These are phyloP conservation scores for Alligator sinensis DNA, from an alignment of 2,113 vertebrate genomes.

Conservation along the genomic window DNA sequence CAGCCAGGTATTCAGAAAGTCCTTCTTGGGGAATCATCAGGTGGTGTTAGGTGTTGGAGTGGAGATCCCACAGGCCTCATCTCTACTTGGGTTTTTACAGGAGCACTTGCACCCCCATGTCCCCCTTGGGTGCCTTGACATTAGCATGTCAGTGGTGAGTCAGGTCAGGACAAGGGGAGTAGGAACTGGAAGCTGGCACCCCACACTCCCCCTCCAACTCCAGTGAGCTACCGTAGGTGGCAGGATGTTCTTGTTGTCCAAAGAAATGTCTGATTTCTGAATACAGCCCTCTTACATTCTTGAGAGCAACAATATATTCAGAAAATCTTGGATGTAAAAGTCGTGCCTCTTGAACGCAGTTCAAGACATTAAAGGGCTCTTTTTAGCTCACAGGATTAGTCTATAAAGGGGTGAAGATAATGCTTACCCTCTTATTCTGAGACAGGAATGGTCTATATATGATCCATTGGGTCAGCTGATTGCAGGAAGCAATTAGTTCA, in stretches of 20 bases:
- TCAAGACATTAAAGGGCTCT: neutral
- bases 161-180: neutral
- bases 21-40: no score
- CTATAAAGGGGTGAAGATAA: neutral
- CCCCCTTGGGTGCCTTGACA: no score
- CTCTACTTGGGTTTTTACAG: no score
- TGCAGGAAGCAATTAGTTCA: neutral
- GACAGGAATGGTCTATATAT: neutral
- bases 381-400: neutral
- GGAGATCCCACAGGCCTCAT: no score
- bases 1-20: no score
- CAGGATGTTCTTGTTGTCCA: neutral
- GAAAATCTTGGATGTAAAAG: no score
- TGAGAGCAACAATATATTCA: neutral
- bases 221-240: no score
- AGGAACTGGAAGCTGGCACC: no score
- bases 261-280: neutral
- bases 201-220: neutral
- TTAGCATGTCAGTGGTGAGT: neutral
- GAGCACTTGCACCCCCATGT: no score
- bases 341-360: no score
- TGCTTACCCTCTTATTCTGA: neutral
- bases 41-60: no score
- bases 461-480: no score
- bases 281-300: neutral